Base-by-base conservation (phyloP, 2,797 vertebrate species). In the Pseudochromis fuscus region DNA sequence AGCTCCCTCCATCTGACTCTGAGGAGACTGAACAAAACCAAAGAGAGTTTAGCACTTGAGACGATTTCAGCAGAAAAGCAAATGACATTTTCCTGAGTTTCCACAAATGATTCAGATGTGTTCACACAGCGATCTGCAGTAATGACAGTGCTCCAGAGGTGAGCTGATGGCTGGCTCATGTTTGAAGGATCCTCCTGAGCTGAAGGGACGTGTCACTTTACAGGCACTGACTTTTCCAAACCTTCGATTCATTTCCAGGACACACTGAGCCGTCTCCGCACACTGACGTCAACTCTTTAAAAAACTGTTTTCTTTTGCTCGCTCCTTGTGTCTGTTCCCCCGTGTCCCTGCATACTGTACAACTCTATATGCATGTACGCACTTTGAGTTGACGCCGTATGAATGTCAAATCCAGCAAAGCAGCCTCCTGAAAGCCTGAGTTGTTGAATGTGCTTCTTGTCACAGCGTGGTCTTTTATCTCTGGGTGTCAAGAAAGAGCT, bases 391-490 rank as follows among this genome's bases (percentile, higher is more conserved):
- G 70, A 86, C 66, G 79, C 75, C 78, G 79, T 82, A 80, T 70
- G 74, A 84, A 90, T 87, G 87, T 92, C 79, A 89, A 85, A 89
- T 79, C 52, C 67, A 80, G 82, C 85, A 83, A 91, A 88, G 85
- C 88, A 58, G 15, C 30, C 74, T 77, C 75, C 72, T 79, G 81
- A 85, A 81, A 89, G 80, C 75, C 28, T 4, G 79, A 83, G 74
- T 83, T 86, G 85, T 91, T 89, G 79, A 90, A 85, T 87, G 75
- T 86, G 87, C 82, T 84, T 81, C 89, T 89, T 91, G 90, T 93
- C 89, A 86, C 84, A 66, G 70, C 68, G 11, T 71, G 44, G 69
- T 85, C 87, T 91, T 94, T 93, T 86, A 92, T 91, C 90, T 92
- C 70, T 35, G 64, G 66, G 80, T 76, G 87, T 82, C 68, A 79